Conservation (phyloP, 2,113 vertebrate genomes). For the Erpornis zantholeuca region DNA sequence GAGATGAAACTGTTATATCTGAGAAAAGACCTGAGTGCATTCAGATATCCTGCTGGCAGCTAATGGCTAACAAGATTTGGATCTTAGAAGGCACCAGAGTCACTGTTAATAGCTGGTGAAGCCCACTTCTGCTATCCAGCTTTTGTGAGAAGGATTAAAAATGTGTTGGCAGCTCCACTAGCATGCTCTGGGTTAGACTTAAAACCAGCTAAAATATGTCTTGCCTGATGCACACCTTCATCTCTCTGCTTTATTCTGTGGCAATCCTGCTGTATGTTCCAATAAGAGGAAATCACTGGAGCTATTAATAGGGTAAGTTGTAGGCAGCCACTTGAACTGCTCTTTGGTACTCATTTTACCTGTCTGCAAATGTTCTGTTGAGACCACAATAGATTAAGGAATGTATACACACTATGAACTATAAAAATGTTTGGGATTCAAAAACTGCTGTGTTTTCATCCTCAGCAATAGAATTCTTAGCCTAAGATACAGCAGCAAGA, state of each 20-base stretch:
- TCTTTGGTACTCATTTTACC: not conserved
- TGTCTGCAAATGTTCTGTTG: not conserved
- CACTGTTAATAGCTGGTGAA: constrained; percentile 4
- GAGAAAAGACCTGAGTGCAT: constrained; percentile 3
- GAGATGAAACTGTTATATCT: constrained; percentile 3
- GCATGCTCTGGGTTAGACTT: not conserved
- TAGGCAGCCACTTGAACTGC: not conserved
- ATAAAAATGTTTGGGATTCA: not conserved
- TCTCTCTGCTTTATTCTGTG: not conserved
- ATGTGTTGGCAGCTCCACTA: not conserved
- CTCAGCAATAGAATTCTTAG: not conserved
- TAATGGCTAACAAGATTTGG: constrained; percentile 38
- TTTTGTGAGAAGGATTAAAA: constrained; percentile 18
- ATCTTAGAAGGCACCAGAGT: not conserved
- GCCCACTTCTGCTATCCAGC: constrained; percentile 4
- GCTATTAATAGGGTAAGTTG: constrained; percentile 1
- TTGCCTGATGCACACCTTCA: not conserved
- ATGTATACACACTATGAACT: not conserved
- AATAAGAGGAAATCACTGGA: not conserved
- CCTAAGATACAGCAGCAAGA: not conserved
- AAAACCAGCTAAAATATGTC: not conserved
- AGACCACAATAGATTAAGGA: not conserved
- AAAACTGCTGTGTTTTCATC: not conserved
- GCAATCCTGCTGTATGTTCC: not conserved
- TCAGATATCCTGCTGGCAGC: constrained; percentile 12